phyloP scores from a whole-genome alignment of 2,797 vertebrate species.

The Leuciscus waleckii region DNA sequence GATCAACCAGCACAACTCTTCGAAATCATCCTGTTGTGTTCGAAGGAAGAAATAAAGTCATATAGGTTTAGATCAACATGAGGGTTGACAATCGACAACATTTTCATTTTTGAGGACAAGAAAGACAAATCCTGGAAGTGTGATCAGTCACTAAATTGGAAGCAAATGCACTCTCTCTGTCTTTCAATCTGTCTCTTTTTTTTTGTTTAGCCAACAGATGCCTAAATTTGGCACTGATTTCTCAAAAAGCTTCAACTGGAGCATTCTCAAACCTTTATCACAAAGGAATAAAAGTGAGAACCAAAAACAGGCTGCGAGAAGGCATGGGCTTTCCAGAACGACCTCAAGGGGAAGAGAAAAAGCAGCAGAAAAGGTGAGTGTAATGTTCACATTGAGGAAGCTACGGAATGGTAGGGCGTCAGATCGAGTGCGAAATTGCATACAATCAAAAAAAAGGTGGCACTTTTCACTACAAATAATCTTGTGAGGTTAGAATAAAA shows the following conservation, averaged over 20 bases:
- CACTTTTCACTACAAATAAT: slow-evolving; percentile 40
- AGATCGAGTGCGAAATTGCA: slow-evolving; percentile 14
- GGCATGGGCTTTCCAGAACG: slow-evolving; percentile 13
- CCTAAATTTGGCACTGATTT: slow-evolving; percentile 6
- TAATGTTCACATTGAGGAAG: slow-evolving; percentile 27
- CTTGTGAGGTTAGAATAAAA: slow-evolving; percentile 29
- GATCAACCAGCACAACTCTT: not conserved
- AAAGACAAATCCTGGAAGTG: not conserved
- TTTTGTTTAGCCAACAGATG: slow-evolving; percentile 31
- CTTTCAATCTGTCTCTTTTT: slow-evolving; percentile 12
- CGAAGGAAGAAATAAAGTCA: not conserved
- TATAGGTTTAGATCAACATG: not conserved
- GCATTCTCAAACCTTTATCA: slow-evolving; percentile 20
- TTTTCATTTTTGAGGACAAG: not conserved
- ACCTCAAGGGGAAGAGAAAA: slow-evolving; percentile 9
- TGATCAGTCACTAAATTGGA: not conserved
- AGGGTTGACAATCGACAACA: not conserved
- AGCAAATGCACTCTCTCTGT: slow-evolving; percentile 4
- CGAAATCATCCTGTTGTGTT: not conserved
- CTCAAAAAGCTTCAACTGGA: slow-evolving; percentile 33
- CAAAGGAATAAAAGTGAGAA: slow-evolving; percentile 29
- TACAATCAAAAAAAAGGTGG: slow-evolving; percentile 33
- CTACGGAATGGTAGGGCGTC: not conserved
- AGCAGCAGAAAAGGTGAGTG: not conserved
- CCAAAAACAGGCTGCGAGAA: slow-evolving; percentile 1